Percentiles rank a stretch among this genome's conserved stretches.
phyloP scores from a whole-genome alignment of 2,113 vertebrate genomes.

The Pygoscelis adeliae region DNA sequence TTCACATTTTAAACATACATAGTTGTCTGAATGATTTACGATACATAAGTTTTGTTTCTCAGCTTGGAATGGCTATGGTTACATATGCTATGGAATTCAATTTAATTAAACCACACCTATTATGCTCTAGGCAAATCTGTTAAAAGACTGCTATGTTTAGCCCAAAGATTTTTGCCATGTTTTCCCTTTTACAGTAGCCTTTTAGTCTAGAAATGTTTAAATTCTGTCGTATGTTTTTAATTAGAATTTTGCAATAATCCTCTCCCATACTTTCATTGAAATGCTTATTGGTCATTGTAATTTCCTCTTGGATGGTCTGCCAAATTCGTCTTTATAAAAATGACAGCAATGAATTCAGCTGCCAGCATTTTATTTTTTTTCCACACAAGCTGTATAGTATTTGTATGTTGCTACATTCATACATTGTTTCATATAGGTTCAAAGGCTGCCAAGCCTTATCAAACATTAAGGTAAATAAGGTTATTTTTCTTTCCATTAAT shows the following conservation, averaged over 20 bases:
- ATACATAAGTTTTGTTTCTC: not conserved
- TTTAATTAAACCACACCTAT: not conserved
- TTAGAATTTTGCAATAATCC: not conserved
- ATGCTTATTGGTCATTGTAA: not conserved
- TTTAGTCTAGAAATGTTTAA: not conserved
- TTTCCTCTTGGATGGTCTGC: not conserved
- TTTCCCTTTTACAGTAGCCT: not conserved
- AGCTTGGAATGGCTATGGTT: not conserved
- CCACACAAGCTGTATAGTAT: not conserved
- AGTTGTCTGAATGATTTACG: not conserved
- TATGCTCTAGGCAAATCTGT: not conserved
- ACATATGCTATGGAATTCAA: not conserved
- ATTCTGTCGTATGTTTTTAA: not conserved
- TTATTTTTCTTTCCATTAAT: not conserved
- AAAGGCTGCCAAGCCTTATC: not conserved
- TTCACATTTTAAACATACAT: not conserved
- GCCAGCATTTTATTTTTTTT: not conserved
- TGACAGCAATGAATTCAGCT: not conserved
- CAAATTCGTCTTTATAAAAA: not conserved
- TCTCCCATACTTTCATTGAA: not conserved
- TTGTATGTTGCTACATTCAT: not conserved
- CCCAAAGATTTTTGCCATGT: not conserved
- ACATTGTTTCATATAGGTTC: not conserved
- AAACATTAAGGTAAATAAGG: not conserved
- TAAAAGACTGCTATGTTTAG: not conserved